Base-by-base conservation (phyloP, 2,888 invertebrate species). In the Didymodactylos carnosus region DNA sequence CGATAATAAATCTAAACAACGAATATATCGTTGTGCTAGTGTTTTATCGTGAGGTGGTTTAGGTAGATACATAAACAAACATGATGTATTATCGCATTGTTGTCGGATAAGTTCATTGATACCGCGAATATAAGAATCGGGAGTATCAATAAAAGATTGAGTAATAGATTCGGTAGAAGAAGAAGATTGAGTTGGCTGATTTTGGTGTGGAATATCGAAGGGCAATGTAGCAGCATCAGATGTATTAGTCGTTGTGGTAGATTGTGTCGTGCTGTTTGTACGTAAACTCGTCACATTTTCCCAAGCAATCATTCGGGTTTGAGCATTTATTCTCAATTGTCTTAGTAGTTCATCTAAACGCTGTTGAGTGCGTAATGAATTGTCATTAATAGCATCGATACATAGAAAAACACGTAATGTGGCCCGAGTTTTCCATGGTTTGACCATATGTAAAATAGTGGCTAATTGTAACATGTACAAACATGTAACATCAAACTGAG, bases 401-500 rank as follows among this genome's bases (percentile, higher is more conserved):
- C 93, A 91, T 75, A 92, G 86, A 81, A 92, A 92, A 70, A 94
- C 89, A 41, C 98, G 86, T 75, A 98, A 86, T n/a, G 88, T 87
- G 13, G 85, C 84, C 78, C 91, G 84, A 78, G 88, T 88, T 79
- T 90, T 91, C 83, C 83, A 84, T 27, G 78, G 78, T 3, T 80
- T 79, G 75, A 86, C 89, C 88, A 94, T 94, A 78, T 91, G 90
- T 73, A 94, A 88, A 72, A 98, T 94, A 78, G 95, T 95, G 0
- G 95, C 93, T 77, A 98, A 84, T 82, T 98, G 98, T 83, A 98
- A 88, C 87, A 95, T 90, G 85, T 98, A 98, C 76, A 97, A 86
- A 16, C 83, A 92, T 89, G 91, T 91, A 77, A 91, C 91, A 77
- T 93, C 92, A 84, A 94, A 94, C 76, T 84, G 73, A 88, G 88